Conservation (phyloP, 2,113 vertebrate species). For the Rhinichthys klamathensis region DNA sequence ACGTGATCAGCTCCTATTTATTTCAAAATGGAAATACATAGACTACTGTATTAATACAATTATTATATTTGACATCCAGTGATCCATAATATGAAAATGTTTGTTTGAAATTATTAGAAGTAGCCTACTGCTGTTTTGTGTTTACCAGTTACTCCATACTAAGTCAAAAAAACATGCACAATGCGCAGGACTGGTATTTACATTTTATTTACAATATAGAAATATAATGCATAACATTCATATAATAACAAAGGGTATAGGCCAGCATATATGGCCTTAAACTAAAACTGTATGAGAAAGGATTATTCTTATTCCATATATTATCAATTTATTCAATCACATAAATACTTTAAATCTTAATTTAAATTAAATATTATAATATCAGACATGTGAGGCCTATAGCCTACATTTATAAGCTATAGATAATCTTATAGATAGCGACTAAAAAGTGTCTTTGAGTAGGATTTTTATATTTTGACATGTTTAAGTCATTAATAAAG, state of each 20-base stretch:
- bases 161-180: neutral
- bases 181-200: neutral
- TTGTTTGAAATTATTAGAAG: neutral
- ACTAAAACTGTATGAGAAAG: neutral
- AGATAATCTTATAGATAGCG: too few relatives aligned
- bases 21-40: neutral
- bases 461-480: neutral
- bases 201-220: neutral
- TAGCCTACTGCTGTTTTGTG: neutral
- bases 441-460: neutral
- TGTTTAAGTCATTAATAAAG: neutral
- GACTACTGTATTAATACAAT: neutral
- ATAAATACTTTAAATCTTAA: neutral
- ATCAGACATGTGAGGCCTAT: too few relatives aligned
- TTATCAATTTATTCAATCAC: neutral
- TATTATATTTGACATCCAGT: neutral
- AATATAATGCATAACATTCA: neutral
- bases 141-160: conserved; percentile 15
- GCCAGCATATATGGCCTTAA: neutral
- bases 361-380: neutral
- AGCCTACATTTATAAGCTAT: too few relatives aligned
- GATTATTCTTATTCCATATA: neutral
- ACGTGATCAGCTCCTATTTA: too few relatives aligned
- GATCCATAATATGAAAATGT: neutral
- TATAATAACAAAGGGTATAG: neutral